Base-by-base conservation (phyloP, 2,797 vertebrate genomes). In the Sebastes jordani region DNA sequence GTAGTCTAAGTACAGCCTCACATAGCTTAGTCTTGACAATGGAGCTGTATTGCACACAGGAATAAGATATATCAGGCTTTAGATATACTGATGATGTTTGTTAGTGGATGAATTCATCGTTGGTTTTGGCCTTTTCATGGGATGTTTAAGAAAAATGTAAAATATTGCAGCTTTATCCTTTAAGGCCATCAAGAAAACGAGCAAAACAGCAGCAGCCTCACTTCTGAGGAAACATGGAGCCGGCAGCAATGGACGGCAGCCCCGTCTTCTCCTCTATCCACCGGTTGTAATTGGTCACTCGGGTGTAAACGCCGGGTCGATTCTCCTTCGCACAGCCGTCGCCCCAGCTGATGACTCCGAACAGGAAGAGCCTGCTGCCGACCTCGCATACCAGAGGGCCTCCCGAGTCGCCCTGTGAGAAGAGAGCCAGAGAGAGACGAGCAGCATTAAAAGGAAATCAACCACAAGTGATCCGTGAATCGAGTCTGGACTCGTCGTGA, bases 261-360 rank as follows among this genome's bases (percentile, higher is more conserved):
- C 78, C 68, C 0, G 94, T 94, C 23, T 95, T 93, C 49, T 80
- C 68, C 10, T 59, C 90, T 65, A 99, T 98, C 98, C 98, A 99
- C 1, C 49, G 7, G 66, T 98, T 96, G 91, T 98, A 99, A 27
- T 78, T 92, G 74, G 95, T 96, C 80, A 99, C 96, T 72, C 86
- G 96, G n/a, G 97, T 97, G 91, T 99, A 99, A 88, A 99, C 97
- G 0, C 98, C 98, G 0, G 98, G 98, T 9, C 95, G 96, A 23
- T 91, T 70, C 82, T 93, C 18, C 59, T 84, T 80, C 0, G 97
- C 96, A 75, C 98, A 99, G 6, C 94, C 95, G 0, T 97, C 93
- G 18, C 98, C 98, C 97, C 98, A 99, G 95, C 98, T 99, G 90
- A 99, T 93, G 34, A 99, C 95, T 0, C 98, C 98, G 18, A 97